Percentiles rank a stretch among this genome's conserved stretches.
Evolutionary conservation across 2,888 invertebrate genomes (phyloP).

Genomic region (Charanyca ferruginea): DNA sequence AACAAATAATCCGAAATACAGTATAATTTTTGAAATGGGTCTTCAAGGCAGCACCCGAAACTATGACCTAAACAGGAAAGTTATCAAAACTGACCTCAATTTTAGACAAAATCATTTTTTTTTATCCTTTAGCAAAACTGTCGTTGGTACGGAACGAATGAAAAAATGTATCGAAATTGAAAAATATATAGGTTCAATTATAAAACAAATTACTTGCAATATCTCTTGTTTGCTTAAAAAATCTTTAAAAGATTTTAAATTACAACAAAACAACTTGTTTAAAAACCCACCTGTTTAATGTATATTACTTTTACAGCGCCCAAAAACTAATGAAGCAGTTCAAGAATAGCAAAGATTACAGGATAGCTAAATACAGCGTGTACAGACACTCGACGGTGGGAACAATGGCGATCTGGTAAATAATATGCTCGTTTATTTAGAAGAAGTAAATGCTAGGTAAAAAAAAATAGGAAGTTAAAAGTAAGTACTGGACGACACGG

Average conservation of each 20-base stretch:
- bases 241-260: no score
- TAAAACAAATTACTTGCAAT: no score
- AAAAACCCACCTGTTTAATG: not conserved
- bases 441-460: not conserved
- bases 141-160: no score
- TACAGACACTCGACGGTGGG: constrained; percentile 75
- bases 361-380: constrained; percentile 76
- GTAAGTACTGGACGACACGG: no score
- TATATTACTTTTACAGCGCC: constrained; percentile 72
- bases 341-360: constrained; percentile 78
- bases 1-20: not conserved
- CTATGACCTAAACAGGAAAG: not conserved
- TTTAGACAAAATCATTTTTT: no score
- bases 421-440: constrained; percentile 9
- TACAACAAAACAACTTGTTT: not conserved
- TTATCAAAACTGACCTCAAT: not conserved
- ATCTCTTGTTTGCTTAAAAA: no score
- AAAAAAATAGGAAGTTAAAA: no score
- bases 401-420: constrained; percentile 80
- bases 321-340: constrained; percentile 81
- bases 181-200: no score
- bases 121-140: no score
- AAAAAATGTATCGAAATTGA: no score
- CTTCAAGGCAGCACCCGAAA: not conserved
- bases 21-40: not conserved